A percentile compares a stretch with the other conserved stretches of the same genome.
Evolutionary conservation across 2,113 vertebrate species (phyloP).

Genomic region (Dicaeum eximium): DNA sequence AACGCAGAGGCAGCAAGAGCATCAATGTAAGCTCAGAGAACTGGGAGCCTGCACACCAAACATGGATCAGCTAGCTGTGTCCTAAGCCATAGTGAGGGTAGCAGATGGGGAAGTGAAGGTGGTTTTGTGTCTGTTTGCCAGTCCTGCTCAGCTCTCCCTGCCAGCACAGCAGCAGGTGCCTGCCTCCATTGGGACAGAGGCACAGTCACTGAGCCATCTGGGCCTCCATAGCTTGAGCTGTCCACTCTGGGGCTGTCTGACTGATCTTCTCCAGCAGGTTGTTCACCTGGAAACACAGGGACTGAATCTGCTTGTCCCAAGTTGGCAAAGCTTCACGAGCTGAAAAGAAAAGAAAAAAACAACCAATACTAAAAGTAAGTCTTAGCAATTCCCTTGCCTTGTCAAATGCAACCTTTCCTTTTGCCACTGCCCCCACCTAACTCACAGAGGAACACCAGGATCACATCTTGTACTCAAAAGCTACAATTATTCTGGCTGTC

Average conservation of each 20-base stretch:
- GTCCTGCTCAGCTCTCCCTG: not conserved
- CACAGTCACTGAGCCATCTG: slow-evolving; percentile 91
- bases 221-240: slow-evolving; percentile 92
- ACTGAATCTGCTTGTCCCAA: slow-evolving; percentile 99
- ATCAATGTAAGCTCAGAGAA: not conserved
- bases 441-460: not conserved
- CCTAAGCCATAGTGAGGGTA: not conserved
- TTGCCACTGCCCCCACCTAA: not conserved
- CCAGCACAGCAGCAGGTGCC: not conserved
- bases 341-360: slow-evolving; percentile 33
- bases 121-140: not conserved
- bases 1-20: not conserved
- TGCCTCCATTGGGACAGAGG: not conserved
- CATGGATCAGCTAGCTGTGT: not conserved
- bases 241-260: slow-evolving; percentile 92
- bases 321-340: slow-evolving; percentile 96
- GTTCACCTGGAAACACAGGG: slow-evolving; percentile 98
- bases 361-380: not conserved
- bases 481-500: not conserved
- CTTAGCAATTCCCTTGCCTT: not conserved
- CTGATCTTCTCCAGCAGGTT: slow-evolving; percentile 97
- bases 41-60: not conserved
- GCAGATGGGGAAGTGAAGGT: not conserved
- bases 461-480: not conserved
- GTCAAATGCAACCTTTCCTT: not conserved